Conservation (phyloP, 2,797 vertebrate genomes). For the Lophotriccus pileatus region DNA sequence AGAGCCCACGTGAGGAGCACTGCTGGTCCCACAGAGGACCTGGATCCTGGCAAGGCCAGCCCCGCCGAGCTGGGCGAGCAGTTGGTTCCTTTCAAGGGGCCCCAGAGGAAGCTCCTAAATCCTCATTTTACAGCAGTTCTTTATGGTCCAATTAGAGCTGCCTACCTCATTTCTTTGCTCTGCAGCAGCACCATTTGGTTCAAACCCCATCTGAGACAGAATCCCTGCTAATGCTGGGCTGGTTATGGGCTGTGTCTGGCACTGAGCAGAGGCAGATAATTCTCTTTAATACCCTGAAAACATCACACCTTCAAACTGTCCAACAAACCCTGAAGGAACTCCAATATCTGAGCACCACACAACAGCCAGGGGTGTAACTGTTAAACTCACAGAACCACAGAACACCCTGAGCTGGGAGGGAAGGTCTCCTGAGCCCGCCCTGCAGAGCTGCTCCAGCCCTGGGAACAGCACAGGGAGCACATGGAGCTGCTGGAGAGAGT, state of each 20-base stretch:
- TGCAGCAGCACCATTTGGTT: neutral
- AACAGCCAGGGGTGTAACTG: neutral
- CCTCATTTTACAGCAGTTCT: neutral
- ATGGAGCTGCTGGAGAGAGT: neutral
- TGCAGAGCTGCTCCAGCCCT: neutral
- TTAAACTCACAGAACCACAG: neutral
- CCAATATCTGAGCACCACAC: neutral
- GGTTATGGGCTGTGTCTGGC: neutral
- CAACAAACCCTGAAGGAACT: neutral
- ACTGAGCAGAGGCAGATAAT: neutral
- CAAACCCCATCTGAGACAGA: neutral
- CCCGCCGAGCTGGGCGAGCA: neutral
- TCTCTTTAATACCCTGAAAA: neutral
- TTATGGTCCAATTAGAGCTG: neutral
- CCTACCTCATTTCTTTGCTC: neutral
- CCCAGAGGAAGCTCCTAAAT: neutral
- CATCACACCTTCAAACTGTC: neutral
- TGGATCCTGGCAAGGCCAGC: neutral
- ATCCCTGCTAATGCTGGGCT: neutral
- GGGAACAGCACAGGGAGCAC: neutral
- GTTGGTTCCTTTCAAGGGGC: neutral
- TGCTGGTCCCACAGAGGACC: neutral
- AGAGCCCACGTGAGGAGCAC: rapidly evolving
- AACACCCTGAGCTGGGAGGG: neutral
- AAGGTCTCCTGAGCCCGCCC: neutral